Percentiles rank a stretch among this genome's conserved stretches.
Conservation (phyloP, 2,888 invertebrate genomes). For the Enchytraeus crypticus region DNA sequence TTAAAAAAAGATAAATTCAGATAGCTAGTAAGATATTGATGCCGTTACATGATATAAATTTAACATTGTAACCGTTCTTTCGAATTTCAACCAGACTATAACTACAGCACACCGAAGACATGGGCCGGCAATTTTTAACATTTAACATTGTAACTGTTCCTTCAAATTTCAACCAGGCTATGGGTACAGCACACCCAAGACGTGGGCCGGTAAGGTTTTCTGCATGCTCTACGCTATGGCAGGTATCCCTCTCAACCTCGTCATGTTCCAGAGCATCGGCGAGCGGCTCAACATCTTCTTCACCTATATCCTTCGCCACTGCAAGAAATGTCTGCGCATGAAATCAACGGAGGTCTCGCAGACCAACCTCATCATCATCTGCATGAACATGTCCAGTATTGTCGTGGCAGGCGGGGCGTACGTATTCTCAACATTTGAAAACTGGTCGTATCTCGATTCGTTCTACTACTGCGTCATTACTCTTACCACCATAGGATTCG, state of each 20-base stretch:
- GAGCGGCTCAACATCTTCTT: conserved; percentile 96
- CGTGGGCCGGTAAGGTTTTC: conserved; percentile 90
- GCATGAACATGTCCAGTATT: conserved; percentile 69
- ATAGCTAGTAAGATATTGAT: too few species aligned
- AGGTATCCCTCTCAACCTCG: conserved; percentile 87
- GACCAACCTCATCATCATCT: conserved; percentile 77
- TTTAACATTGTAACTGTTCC: too few species aligned
- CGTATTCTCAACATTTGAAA: conserved; percentile 86
- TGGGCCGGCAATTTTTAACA: too few species aligned
- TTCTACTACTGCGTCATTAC: conserved; percentile 99
- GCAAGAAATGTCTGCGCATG: conserved; percentile 76
- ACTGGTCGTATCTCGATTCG: conserved; percentile 78
- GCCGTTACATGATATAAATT: too few species aligned
- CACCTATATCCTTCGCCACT: conserved; percentile 79
- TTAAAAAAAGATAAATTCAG: too few species aligned
- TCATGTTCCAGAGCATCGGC: conserved; percentile 99
- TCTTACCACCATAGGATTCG: conserved; percentile 91
- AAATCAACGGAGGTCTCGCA: conserved; percentile 66
- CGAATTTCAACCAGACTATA: too few species aligned
- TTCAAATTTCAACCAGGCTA: too few species aligned
- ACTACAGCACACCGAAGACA: too few species aligned
- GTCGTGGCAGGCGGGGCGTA: conserved; percentile 91
- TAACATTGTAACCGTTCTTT: too few species aligned
- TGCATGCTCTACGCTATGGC: conserved; percentile 77
- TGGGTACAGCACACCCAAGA: conserved; percentile 95